Evolutionary conservation across 1,140 invertebrate genomes (phyloP), one percentile per base, ranked within the genome.

Genomic region (Hydropsyche tenuis): DNA sequence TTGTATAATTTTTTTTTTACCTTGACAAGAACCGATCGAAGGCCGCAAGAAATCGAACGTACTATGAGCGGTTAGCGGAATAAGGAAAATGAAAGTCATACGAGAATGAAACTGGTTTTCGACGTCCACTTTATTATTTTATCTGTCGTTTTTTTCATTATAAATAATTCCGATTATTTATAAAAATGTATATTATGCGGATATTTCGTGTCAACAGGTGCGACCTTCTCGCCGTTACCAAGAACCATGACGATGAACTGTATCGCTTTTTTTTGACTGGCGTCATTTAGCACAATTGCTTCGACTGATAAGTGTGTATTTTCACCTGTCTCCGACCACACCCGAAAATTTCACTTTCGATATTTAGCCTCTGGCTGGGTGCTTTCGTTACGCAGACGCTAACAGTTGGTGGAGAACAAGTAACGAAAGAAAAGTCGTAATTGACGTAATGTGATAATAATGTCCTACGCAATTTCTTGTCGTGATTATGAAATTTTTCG

Each of bases 291-390:
- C 3, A 37, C 48, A 5, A 51, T 22, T 22, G 48, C 48, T n/a
- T 51, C 48, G 14, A 14, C 14, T n/a, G 20, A n/a, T n/a, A n/a
- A n/a, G 11, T 37, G 43, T 69, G 51, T 16, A 22, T 70, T 70
- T 70, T 70, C 68, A 70, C 68, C 48, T 70, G 68, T 27, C 45
- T 27, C 23, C 22, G 9, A 25, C 68, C 68, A 70, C 68, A 56
- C 68, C 68, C 45, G 5, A 70, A 65, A 70, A 70, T 70, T 70
- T 70, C 68, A 70, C 68, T 70, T 70, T 70, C 51, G 68, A 70
- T 56, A 56, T 18, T 23, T 30, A 14, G 42, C 68, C 66, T 42
- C 42, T 46, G 37, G 66, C 27, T 53, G 43, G 20, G 63, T 66
- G 5, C 48, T 53, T 18, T 53, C 18, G 16, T 18, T 18, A 53